phyloP scores from a whole-genome alignment of 2,113 vertebrate species.

The Telmatochromis brachygnathus region DNA sequence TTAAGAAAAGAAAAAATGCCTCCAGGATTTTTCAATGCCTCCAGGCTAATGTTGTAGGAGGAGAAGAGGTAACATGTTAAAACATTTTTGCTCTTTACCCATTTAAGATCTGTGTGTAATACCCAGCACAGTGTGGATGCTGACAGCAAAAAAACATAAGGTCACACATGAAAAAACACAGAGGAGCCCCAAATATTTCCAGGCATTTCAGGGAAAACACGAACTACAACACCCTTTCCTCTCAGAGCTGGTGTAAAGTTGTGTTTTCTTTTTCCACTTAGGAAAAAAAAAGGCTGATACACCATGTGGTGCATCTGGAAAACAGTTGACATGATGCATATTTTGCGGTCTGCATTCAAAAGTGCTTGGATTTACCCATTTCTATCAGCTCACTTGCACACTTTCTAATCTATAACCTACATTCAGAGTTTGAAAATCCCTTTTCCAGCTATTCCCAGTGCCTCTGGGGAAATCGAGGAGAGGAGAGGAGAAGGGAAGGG shows the following conservation, averaged over 20 bases:
- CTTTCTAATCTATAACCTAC: conserved; percentile 38
- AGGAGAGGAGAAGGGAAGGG: not conserved
- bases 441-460: conserved; percentile 4
- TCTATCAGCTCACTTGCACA: conserved; percentile 2
- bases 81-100: not conserved
- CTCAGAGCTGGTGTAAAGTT: not conserved
- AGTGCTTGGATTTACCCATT: not conserved
- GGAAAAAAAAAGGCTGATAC: not conserved
- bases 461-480: not conserved
- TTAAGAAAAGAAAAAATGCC: conserved; percentile 31
- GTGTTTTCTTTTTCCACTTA: not conserved
- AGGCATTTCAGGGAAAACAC: not conserved
- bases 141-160: not conserved
- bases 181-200: not conserved
- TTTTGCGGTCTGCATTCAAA: conserved; percentile 2
- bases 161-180: not conserved
- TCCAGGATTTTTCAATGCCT: conserved; percentile 38
- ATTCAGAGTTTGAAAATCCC: conserved; percentile 26
- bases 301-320: not conserved
- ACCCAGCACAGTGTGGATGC: not conserved
- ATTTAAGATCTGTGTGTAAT: not conserved
- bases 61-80: conserved; percentile 1
- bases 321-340: conserved; percentile 20
- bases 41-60: conserved; percentile 30
- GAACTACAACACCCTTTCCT: not conserved